These are phyloP conservation scores for Todus mexicanus DNA, from an alignment of 2,797 vertebrate species.

Conservation along the genomic window DNA sequence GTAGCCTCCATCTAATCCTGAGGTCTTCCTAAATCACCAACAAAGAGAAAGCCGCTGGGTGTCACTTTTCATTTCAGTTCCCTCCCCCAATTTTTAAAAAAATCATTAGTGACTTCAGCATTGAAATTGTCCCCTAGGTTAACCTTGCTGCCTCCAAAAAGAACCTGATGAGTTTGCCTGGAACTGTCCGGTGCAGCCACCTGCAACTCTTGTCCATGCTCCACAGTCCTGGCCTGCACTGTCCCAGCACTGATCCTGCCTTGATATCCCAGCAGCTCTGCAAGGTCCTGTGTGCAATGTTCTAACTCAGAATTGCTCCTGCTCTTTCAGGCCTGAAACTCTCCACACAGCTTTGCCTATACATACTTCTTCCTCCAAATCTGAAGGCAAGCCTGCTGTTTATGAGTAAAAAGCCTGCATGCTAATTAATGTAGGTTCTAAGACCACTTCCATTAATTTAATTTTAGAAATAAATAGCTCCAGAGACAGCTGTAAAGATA, in stretches of 20 bases:
- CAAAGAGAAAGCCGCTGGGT: background rate
- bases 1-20: background rate
- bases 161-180: background rate
- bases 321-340: background rate
- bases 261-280: background rate
- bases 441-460: background rate
- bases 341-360: background rate
- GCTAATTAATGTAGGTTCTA: background rate
- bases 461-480: background rate
- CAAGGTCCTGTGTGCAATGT: background rate
- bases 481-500: background rate
- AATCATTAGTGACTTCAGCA: background rate
- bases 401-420: background rate
- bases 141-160: background rate
- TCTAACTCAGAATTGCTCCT: background rate
- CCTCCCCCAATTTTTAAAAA: background rate
- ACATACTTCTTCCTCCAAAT: background rate
- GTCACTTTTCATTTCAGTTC: background rate
- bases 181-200: background rate
- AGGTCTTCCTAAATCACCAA: background rate
- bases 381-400: background rate
- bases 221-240: background rate
- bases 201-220: fast-evolving
- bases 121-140: background rate
- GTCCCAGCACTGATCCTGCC: background rate